These are phyloP conservation scores for Heliocidaris erythrogramma DNA, from an alignment of 35 echinoderm and acorn worm species.

Conservation along the genomic window DNA sequence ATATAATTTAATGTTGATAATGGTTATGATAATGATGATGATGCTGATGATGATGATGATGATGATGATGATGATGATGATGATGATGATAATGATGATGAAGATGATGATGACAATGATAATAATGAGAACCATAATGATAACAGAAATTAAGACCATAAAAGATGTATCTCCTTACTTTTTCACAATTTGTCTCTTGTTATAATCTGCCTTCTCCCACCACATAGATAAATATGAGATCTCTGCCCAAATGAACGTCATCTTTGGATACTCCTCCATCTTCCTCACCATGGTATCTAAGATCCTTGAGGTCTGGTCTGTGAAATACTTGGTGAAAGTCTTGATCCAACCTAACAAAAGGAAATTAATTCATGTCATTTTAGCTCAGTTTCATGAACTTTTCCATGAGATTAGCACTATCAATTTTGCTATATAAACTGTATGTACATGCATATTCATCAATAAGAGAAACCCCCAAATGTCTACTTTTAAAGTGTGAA, in stretches of 20 bases:
- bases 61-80: too few species aligned
- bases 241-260: conserved; percentile 98
- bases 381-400: neutral
- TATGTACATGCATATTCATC: too few species aligned
- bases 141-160: too few species aligned
- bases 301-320: conserved; percentile 91
- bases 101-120: neutral
- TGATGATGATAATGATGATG: too few species aligned
- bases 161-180: conserved; percentile 50
- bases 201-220: conserved; percentile 78
- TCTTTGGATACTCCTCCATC: conserved; percentile 70
- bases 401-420: neutral
- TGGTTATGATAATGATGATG: too few species aligned
- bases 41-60: too few species aligned
- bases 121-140: neutral
- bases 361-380: neutral
- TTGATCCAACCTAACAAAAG: conserved; percentile 84
- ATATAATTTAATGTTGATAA: too few species aligned
- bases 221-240: conserved; percentile 93
- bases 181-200: conserved; percentile 69
- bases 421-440: too few species aligned
- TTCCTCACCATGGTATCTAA: conserved; percentile 86
- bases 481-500: too few species aligned
- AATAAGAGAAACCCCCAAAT: too few species aligned
- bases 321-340: conserved; percentile 85